Conservation (phyloP, 1,140 invertebrate species). For the Drosophila pandora region DNA sequence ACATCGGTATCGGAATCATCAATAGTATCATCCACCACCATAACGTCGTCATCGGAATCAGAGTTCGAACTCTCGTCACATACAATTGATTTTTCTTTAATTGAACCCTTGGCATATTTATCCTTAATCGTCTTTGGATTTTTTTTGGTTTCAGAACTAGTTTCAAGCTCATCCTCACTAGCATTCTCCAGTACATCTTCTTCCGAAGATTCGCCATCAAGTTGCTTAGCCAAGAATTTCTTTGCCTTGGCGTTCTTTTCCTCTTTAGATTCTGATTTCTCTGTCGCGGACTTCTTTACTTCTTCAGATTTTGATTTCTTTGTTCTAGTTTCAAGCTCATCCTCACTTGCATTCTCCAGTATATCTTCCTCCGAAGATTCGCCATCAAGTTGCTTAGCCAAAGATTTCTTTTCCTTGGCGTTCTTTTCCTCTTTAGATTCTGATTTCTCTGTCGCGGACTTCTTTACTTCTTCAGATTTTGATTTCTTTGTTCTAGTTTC, state of each 20-base stretch:
- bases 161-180: background rate
- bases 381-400: background rate
- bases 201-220: background rate
- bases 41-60: slow-evolving; percentile 63
- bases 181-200: background rate
- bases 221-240: background rate
- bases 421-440: too few species aligned
- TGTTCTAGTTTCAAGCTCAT: background rate
- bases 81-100: background rate
- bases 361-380: background rate
- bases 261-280: too few species aligned
- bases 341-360: background rate
- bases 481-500: background rate
- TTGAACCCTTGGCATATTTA: background rate
- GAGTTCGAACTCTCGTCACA: slow-evolving; percentile 26
- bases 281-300: too few species aligned
- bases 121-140: background rate
- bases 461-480: background rate
- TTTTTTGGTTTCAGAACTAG: background rate
- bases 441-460: background rate
- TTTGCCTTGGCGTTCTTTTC: too few species aligned
- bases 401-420: too few species aligned
- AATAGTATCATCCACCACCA: slow-evolving; percentile 59
- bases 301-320: background rate
- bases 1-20: slow-evolving; percentile 49